phyloP scores from a whole-genome alignment of 2,797 vertebrate genomes.

The Rhincodon typus region DNA sequence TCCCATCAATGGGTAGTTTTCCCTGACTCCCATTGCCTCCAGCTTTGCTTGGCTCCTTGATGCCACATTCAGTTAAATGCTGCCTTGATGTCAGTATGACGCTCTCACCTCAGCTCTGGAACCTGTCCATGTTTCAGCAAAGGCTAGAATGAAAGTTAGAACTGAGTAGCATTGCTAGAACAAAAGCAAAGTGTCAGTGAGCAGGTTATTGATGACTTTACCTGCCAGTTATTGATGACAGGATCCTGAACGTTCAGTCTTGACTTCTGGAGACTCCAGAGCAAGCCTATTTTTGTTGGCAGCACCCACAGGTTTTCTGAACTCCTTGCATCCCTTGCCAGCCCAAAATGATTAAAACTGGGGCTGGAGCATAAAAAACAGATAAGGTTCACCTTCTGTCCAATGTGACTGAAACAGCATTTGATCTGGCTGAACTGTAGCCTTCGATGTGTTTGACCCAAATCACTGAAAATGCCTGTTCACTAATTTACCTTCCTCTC shows the following conservation, averaged over 20 bases:
- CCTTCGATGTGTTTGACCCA: neutral
- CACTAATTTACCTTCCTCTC: neutral
- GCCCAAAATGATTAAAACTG: neutral
- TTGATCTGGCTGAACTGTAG: neutral
- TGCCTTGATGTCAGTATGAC: no score
- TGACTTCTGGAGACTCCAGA: neutral
- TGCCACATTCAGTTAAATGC: no score
- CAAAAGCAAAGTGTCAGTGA: no score
- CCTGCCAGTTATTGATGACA: neutral
- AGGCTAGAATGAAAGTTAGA: no score
- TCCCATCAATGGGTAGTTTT: no score
- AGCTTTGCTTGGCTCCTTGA: no score
- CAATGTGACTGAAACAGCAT: neutral
- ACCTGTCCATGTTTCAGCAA: no score
- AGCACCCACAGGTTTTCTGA: neutral
- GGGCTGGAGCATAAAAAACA: neutral
- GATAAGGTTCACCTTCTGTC: neutral
- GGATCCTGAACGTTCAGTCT: neutral
- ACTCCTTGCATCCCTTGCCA: neutral
- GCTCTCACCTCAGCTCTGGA: no score
- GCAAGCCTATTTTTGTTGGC: neutral
- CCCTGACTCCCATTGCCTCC: no score
- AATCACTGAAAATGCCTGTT: neutral
- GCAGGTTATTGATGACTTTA: neutral
- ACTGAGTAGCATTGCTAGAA: no score